Base-by-base conservation (phyloP, 2,888 invertebrate genomes). In the Xanthorhoe designata region DNA sequence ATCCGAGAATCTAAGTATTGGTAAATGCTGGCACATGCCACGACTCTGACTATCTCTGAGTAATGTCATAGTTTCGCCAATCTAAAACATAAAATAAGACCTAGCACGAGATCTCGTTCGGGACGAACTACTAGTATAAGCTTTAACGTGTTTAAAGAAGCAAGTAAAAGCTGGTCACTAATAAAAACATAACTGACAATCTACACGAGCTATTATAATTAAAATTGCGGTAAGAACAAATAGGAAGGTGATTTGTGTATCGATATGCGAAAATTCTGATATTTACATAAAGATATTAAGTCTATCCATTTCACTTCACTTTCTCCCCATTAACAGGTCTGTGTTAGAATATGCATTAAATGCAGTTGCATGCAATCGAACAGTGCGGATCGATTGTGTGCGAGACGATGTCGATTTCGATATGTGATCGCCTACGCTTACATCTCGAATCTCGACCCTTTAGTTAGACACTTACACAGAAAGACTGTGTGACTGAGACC, bases 361-460 rank as follows among this genome's bases (percentile, higher is more conserved):
- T 68, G 65, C 51, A 56, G 58, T 55, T 65, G 68, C 64, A 68
- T n/a, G n/a, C n/a, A n/a, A n/a, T 58, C n/a, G 65, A 75, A 67
- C 81, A 79, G 83, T 84, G 76, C 88, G 80, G 82, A 80, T 82
- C 83, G 85, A 89, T 87, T 87, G 85, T 84, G 59, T 58, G 59
- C 57, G 45, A 67, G 62, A 75, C 81, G 83, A 80, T 67, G 73
- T 81, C 83, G 80, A 79, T 81, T 83, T 84, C 84, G 85, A 86
- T 87, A 85, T 77, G 75, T 74, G 78, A 78, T 79, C 89, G 83
- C 91, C 91, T 83, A 91, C 90, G 82, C 85, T 57, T 35, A 50
- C 64, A 53, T 59, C 62, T 38, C 53, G 45, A 35, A 49, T 59
- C 59, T 38, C 56, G 45, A 35, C 49, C 15, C 49, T 57, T 53